Evolutionary conservation across 92 coral and sea anemone species (phyloP), one percentile per base, ranked within the genome.

Genomic region (Anthopleura xanthogrammica): DNA sequence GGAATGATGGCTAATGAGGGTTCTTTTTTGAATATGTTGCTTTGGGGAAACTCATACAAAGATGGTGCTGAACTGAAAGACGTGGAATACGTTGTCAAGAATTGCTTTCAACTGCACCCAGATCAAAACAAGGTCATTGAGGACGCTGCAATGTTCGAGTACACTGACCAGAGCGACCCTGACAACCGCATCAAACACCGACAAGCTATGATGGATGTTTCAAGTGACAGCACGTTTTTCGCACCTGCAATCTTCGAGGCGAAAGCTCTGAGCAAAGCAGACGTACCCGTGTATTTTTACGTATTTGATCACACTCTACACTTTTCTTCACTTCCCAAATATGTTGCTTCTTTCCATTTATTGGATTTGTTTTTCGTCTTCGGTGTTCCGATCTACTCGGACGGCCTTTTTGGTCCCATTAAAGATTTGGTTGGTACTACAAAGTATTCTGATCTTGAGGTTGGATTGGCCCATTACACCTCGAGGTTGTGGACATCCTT

Each of bases 401-500:
- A 71, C 11, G 40, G 39, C 17, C 17, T 43, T 46, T 23, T 65
- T 17, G 78, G 24, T 9, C 19, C 2, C 50, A 3, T 71, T 5
- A 29, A 23, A 12, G 56, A 10, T 54, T 3, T 81, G 36, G 36
- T 29, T 29, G 36, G 36, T 29, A 29, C 36, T 5, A 64, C 78
- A 12, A 82, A 75, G 16, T 80, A 71, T 74, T 76, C 94, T 5
- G 87, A 75, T 13, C 68, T 83, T 65, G 92, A 90, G 68, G 71
- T 56, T 10, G 92, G 90, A 1, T 65, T 92, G 17, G 72, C 90
- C 41, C 56, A 75, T 75, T 66, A 87, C 60, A 72, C 92, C 54
- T 92, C 92, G 88, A 82, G 75, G 58, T 58, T 90, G 43, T 94
- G 98, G 98, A 88, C 93, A 39, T 81, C 86, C 79, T 94, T 94